Conservation (phyloP, 2,113 vertebrate species). For the Tilapia sparmanii region DNA sequence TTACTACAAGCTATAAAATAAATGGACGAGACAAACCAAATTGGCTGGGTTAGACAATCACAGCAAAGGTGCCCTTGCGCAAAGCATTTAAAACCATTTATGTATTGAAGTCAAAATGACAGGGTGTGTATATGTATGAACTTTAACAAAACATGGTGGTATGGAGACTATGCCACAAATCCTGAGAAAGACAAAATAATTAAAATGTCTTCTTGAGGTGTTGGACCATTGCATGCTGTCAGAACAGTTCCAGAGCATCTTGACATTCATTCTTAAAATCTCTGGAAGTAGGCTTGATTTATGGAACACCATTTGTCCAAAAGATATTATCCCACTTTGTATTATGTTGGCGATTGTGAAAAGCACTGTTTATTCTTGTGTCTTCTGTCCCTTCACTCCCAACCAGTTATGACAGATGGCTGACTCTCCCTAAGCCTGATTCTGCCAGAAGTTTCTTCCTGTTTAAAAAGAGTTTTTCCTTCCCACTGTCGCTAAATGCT, state of each 20-base stretch:
- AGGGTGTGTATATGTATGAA: background rate
- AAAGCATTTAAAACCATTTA: conserved; percentile 9
- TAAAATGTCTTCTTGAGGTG: background rate
- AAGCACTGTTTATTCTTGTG: background rate
- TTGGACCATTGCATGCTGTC: background rate
- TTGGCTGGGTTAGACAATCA: conserved; percentile 3
- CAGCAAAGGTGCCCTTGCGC: conserved; percentile 7
- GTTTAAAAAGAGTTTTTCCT: background rate
- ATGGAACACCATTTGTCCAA: background rate
- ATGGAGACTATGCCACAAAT: background rate
- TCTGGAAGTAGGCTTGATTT: background rate
- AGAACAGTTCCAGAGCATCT: background rate
- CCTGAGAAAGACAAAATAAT: background rate
- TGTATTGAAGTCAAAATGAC: background rate
- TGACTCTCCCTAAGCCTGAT: background rate
- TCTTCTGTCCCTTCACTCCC: background rate
- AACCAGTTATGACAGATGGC: background rate
- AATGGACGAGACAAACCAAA: background rate
- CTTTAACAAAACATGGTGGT: background rate
- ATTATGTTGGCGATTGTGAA: fast-evolving
- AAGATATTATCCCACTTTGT: background rate
- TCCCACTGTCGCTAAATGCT: background rate
- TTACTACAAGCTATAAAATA: conserved; percentile 12
- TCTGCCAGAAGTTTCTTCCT: background rate
- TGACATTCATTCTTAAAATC: background rate